phyloP scores from a whole-genome alignment of 2,888 invertebrate genomes.

The Acrocyrtus sp. region DNA sequence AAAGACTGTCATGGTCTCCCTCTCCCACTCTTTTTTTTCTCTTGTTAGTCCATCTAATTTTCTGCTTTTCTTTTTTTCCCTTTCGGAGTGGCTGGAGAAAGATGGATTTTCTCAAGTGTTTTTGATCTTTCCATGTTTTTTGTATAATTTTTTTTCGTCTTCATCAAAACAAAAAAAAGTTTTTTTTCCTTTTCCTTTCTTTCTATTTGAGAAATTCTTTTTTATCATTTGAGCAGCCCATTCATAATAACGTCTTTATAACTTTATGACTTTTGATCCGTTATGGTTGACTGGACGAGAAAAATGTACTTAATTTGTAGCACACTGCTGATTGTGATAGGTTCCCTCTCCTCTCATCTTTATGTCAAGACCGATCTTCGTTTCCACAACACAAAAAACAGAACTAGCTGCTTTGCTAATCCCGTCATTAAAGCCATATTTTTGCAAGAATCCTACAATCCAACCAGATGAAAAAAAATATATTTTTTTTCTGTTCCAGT shows the following conservation, averaged over 20 bases:
- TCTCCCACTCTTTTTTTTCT: constrained; percentile 13
- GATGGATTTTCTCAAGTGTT: constrained; percentile 41
- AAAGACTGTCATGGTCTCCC: constrained; percentile 24
- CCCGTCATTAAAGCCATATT: constrained; percentile 37
- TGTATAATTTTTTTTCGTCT: constrained; percentile 19
- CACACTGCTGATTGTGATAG: constrained; percentile 19
- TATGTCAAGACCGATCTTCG: constrained; percentile 44
- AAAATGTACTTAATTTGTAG: neutral
- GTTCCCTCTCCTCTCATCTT: constrained; percentile 8
- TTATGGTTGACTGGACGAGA: constrained; percentile 25
- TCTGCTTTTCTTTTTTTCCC: neutral
- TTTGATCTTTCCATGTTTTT: constrained; percentile 44
- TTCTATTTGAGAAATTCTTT: neutral
- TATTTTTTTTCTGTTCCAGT: constrained; percentile 30
- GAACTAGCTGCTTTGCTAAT: constrained; percentile 42
- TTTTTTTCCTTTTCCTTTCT: constrained; percentile 13
- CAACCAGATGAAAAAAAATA: constrained; percentile 22
- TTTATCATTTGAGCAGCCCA: neutral
- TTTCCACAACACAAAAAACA: neutral
- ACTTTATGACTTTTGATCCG: constrained; percentile 44
- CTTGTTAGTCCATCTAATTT: neutral
- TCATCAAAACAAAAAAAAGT: constrained; percentile 24
- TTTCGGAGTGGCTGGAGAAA: neutral
- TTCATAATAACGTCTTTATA: constrained; percentile 4
- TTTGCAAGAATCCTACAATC: too few species aligned